Base-by-base conservation (phyloP, 2,888 invertebrate species). In the Lymantria dispar region DNA sequence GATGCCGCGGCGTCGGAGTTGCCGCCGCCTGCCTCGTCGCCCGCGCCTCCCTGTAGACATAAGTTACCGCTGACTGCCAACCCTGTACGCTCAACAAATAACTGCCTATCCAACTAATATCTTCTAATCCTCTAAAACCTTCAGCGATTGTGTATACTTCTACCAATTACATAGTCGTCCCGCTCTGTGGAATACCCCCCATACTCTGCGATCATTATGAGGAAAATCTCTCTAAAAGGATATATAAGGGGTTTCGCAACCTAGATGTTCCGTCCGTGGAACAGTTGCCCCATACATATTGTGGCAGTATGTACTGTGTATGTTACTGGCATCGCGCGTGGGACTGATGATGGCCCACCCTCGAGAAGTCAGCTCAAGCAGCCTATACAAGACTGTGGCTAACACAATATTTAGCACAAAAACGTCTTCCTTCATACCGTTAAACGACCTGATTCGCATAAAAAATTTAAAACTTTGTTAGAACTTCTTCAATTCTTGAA, bases 391-490 rank as follows among this genome's bases (percentile, higher is more conserved):
- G 62, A 69, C 66, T 66, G 67, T 65, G 68, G 60, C 52, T 52
- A 70, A 68, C 63, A 70, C 71, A 73, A 84, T 80, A 75, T 74
- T 80, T 83, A 85, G 89, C 91, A 90, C 91, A 90, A 91, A 89
- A 85, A 90, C 78, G 91, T 91, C 90, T 91, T 91, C 91, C 91
- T 90, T 89, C 89, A 84, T 81, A 88, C 87, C 79, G 85, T 87
- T 87, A 77, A 85, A 86, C 83, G 80, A 90, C 82, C 85, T 88
- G 85, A 75, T 81, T 87, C 85, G 83, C 83, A 80, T 83, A 80
- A 81, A 85, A 86, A 84, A n/a, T n/a, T 80, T 79, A 79, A 84
- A 83, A 82, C 81, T 87, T 85, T 87, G 84, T 90, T 89, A 87
- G 76, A 82, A 78, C 76, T 86, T 83, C 85, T 86, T 87, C 78